Base-by-base conservation (phyloP, 2,888 invertebrate genomes). In the Catocala fraxini region DNA sequence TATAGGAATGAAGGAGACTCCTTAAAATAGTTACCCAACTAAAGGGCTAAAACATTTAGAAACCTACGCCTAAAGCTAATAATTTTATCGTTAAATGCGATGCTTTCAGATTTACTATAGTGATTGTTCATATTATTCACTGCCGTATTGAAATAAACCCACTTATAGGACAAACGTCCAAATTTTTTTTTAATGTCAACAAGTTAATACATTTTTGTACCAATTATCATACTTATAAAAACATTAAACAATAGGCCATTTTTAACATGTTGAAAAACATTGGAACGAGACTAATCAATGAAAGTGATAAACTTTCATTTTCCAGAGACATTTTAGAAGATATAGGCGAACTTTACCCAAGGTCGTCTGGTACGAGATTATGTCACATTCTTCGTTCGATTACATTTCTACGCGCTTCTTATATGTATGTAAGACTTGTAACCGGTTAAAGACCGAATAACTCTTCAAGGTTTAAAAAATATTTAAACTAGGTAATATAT, bases 291-390 rank as follows among this genome's bases (percentile, higher is more conserved):
- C 42, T 59, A 72, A 63, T 64, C 51, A 51, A 73, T 63, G 73
- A 76, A 81, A 79, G 67, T 73, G 67, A 65, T 55, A 67, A 55
- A 84, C 85, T 85, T 85, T 87, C 85, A 72, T 80, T 86, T 84
- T 85, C 76, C 54, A 69, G 54, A 63, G 48, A 58, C 63, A 42
- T 54, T 49, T 72, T 74, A 73, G 61, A 68, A 25, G 25, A 73
- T 71, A 82, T 68, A 77, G 67, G 65, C 70, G 70, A 76, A 69
- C 65, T 52, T 59, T 63, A 51, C 63, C 61, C 85, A 89, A 89
- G 89, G 89, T 84, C 85, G 79, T 72, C 82, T 61, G 71, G 81
- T 84, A 75, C 73, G 59, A 81, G 75, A 72, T 80, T 79, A 83
- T 83, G 80, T 82, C 77, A 78, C 71, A 76, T 35, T 34, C 9